phyloP scores from a whole-genome alignment of 2,113 vertebrate genomes.

The Phycodurus eques region DNA sequence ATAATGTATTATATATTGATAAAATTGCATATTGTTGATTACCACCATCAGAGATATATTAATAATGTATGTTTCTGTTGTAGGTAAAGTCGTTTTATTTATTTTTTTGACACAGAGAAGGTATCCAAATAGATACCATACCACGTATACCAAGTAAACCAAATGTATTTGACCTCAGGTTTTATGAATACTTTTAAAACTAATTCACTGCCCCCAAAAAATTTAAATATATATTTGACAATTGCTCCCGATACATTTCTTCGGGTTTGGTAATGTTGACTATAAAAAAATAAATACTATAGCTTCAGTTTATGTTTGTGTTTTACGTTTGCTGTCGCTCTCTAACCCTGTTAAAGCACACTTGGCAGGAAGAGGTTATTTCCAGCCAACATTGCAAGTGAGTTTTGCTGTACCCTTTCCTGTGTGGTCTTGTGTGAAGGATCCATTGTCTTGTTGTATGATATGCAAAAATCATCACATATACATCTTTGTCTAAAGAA shows the following conservation, averaged over 20 bases:
- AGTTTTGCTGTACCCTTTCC: conserved; percentile 38
- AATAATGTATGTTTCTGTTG: too few species aligned
- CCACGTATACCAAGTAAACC: too few species aligned
- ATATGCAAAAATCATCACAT: conserved; percentile 34
- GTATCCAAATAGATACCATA: too few species aligned
- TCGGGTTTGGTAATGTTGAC: neutral
- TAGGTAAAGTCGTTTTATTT: too few species aligned
- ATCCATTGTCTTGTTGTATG: conserved; percentile 34
- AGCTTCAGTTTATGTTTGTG: conserved; percentile 38
- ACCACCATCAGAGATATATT: too few species aligned
- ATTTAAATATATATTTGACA: neutral
- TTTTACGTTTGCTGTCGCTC: conserved; percentile 28
- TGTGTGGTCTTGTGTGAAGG: conserved; percentile 31
- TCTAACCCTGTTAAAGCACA: conserved; percentile 49
- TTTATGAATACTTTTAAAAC: neutral
- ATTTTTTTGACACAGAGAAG: too few species aligned
- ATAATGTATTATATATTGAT: neutral
- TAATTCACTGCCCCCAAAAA: too few species aligned
- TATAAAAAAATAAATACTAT: conserved; percentile 23
- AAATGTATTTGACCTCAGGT: neutral
- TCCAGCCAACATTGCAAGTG: conserved; percentile 47
- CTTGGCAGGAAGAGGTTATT: conserved; percentile 56
- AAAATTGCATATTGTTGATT: too few species aligned
- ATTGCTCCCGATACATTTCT: neutral
- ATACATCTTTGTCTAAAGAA: conserved; percentile 33